Evolutionary conservation across 2,888 invertebrate genomes (phyloP).

Genomic region (Oegoconia quadripuncta): DNA sequence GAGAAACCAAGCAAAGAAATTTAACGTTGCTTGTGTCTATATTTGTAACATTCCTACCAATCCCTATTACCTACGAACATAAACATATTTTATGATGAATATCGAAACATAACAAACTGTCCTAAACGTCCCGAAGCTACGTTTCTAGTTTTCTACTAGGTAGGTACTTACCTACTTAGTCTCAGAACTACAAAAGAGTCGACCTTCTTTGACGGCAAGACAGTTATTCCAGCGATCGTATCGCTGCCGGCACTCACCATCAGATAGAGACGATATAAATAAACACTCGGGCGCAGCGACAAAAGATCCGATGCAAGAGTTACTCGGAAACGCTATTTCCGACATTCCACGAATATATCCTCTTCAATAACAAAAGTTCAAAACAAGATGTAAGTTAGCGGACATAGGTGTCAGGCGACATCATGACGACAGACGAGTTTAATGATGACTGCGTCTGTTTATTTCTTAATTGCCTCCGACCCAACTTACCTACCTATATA

Average conservation of each 20-base stretch:
- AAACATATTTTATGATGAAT: no score
- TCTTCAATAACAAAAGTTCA: constrained; percentile 40
- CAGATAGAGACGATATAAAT: constrained; percentile 50
- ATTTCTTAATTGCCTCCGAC: no score
- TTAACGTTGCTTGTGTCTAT: no score
- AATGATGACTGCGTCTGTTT: not conserved
- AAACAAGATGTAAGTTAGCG: constrained; percentile 11
- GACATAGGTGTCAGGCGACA: constrained; percentile 10
- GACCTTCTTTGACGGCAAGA: constrained; percentile 19
- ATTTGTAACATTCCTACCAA: no score
- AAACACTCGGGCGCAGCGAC: constrained; percentile 45
- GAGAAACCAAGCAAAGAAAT: no score
- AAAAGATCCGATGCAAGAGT: constrained; percentile 64
- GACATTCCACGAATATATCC: constrained; percentile 62
- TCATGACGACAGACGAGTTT: not conserved
- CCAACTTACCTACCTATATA: no score
- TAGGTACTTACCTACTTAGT: not conserved
- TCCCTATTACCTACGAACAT: no score
- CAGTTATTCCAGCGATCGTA: constrained; percentile 37
- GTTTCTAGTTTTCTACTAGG: no score
- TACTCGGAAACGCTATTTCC: constrained; percentile 74
- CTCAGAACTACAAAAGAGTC: constrained; percentile 11
- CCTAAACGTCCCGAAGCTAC: no score
- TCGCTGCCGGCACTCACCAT: constrained; percentile 39
- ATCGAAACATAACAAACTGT: no score